These are phyloP conservation scores for Capromys pilorides DNA, from an alignment of 2,797 vertebrate genomes.

Conservation along the genomic window DNA sequence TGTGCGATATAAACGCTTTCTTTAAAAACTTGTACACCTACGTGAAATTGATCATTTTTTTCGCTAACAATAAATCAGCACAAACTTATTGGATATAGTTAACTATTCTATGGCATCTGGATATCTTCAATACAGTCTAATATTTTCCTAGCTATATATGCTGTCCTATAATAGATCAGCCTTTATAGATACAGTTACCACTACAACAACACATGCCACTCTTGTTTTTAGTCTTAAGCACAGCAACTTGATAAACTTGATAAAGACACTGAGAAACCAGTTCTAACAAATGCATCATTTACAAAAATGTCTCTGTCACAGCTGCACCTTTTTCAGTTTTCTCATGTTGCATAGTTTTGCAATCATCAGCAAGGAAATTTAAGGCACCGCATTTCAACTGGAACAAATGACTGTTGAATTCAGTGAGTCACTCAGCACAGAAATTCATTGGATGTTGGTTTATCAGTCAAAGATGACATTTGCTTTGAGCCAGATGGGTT, in stretches of 20 bases:
- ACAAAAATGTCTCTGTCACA: not conserved
- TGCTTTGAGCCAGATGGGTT: conserved; percentile 60
- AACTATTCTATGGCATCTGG: not conserved
- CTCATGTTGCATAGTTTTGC: conserved; percentile 37
- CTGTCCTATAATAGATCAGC: not conserved
- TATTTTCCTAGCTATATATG: not conserved
- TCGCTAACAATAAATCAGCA: conserved; percentile 3
- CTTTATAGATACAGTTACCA: not conserved
- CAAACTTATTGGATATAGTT: not conserved
- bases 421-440: conserved; percentile 37
- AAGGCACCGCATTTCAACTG: conserved; percentile 59
- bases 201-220: not conserved
- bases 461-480: conserved; percentile 67
- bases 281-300: conserved; percentile 42
- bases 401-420: conserved; percentile 47
- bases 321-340: not conserved
- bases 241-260: conserved; percentile 10
- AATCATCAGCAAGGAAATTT: conserved; percentile 18
- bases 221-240: conserved; percentile 32
- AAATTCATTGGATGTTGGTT: conserved; percentile 62
- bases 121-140: not conserved
- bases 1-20: not conserved
- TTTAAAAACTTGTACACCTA: not conserved
- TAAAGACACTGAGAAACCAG: not conserved
- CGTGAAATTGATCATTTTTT: not conserved